Conservation (phyloP, 64 coral and sea anemone genomes). For the Platygyra sinensis region DNA sequence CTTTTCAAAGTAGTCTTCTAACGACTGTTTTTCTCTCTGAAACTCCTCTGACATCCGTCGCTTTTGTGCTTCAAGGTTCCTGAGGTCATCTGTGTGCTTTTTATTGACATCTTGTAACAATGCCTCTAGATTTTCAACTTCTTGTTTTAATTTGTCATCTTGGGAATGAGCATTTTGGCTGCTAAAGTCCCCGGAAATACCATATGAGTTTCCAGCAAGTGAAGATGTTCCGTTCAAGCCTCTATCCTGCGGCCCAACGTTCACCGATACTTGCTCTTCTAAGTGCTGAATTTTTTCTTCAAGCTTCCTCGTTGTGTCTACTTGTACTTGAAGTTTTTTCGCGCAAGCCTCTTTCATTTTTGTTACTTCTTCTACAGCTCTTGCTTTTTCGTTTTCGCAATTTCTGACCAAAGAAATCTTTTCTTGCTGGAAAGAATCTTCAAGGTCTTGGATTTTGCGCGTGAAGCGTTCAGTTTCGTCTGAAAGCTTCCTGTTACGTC, state of each 20-base stretch:
- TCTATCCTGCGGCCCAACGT: neutral
- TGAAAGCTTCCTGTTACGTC: slow-evolving; percentile 51
- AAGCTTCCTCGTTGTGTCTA: slow-evolving; percentile 53
- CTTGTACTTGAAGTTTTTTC: slow-evolving; percentile 59
- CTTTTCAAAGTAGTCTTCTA: slow-evolving; percentile 67
- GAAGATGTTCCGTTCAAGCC: neutral
- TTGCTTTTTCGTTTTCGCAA: slow-evolving; percentile 74
- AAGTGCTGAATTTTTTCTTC: slow-evolving; percentile 57
- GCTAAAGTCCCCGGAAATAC: neutral
- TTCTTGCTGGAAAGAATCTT: slow-evolving; percentile 75
- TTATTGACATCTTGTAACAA: slow-evolving; percentile 58
- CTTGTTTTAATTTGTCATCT: slow-evolving; percentile 64
- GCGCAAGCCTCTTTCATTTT: slow-evolving; percentile 69
- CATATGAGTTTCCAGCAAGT: neutral
- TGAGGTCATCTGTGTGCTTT: slow-evolving; percentile 70
- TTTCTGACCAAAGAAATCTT: slow-evolving; percentile 49
- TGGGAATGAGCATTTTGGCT: slow-evolving; percentile 28
- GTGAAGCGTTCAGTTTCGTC: slow-evolving; percentile 82
- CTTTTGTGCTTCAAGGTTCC: slow-evolving; percentile 66
- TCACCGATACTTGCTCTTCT: slow-evolving; percentile 25
- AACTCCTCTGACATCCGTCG: slow-evolving; percentile 71
- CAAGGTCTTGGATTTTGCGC: slow-evolving; percentile 70
- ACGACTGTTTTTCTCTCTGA: slow-evolving; percentile 65
- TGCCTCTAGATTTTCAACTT: slow-evolving; percentile 72
- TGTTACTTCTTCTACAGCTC: slow-evolving; percentile 58